Percentiles rank a stretch among this genome's conserved stretches.
These are phyloP conservation scores for Butorides virescens DNA, from an alignment of 2,113 vertebrate genomes.

Conservation along the genomic window DNA sequence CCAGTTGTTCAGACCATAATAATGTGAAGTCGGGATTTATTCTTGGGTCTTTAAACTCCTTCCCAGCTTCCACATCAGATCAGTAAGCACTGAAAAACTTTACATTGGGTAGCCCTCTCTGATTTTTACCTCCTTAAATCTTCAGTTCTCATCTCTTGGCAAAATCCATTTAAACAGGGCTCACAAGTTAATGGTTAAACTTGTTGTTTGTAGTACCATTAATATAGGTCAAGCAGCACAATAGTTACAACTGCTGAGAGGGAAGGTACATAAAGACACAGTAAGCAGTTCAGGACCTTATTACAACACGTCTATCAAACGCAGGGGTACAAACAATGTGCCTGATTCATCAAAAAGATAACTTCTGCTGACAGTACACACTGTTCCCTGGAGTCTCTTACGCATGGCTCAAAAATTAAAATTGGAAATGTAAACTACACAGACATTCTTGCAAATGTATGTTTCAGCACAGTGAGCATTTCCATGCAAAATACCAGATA, in stretches of 20 bases:
- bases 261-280: slow-evolving; percentile 77
- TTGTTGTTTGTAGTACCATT: slow-evolving; percentile 80
- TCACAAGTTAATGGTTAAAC: slow-evolving; percentile 85
- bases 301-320: slow-evolving; percentile 77
- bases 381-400: slow-evolving; percentile 54
- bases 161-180: slow-evolving; percentile 74
- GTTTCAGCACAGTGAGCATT: slow-evolving; percentile 24
- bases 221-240: slow-evolving; percentile 77
- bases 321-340: slow-evolving; percentile 80
- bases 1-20: background rate
- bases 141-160: slow-evolving; percentile 49
- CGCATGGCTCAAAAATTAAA: slow-evolving; percentile 57
- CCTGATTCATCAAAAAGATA: slow-evolving; percentile 75
- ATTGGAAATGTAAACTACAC: slow-evolving; percentile 38
- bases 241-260: slow-evolving; percentile 75
- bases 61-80: background rate
- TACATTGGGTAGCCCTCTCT: background rate
- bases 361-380: slow-evolving; percentile 47
- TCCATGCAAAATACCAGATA: slow-evolving; percentile 7
- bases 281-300: slow-evolving; percentile 79
- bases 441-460: slow-evolving; percentile 39
- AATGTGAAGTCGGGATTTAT: background rate
- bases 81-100: background rate
- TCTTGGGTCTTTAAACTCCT: background rate
- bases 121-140: slow-evolving; percentile 49